Conservation (phyloP, 2,113 vertebrate species). For the Entelurus aequoreus region DNA sequence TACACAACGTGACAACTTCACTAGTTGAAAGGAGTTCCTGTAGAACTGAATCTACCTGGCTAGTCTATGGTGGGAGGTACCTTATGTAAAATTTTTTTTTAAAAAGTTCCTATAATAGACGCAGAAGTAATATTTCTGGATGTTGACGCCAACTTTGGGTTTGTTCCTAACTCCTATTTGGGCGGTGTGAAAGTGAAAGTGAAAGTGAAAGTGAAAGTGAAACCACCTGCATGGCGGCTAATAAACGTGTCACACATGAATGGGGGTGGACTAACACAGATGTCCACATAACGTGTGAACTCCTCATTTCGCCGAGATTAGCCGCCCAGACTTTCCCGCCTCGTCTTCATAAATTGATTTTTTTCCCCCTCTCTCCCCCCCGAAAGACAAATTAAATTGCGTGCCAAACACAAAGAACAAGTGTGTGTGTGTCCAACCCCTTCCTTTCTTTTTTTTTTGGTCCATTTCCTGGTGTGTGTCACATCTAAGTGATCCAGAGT, state of each 20-base stretch:
- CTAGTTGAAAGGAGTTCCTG: no score
- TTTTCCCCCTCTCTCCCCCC: constrained; percentile 63
- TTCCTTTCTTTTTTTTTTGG: constrained; percentile 68
- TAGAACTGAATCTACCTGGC: no score
- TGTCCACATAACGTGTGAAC: constrained; percentile 78
- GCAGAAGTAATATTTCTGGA: no score
- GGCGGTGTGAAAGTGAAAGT: constrained; percentile 6
- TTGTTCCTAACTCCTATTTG: constrained; percentile 54
- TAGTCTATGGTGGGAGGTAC: no score
- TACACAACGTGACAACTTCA: no score
- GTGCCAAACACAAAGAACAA: constrained; percentile 97
- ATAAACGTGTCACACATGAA: constrained; percentile 75
- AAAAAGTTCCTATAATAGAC: no score
- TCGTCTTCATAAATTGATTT: constrained; percentile 99
- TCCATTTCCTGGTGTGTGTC: constrained; percentile 93
- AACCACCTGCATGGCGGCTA: constrained; percentile 72
- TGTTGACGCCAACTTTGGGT: constrained; percentile 23
- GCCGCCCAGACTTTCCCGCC: constrained; percentile 86
- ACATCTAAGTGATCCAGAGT: constrained; percentile 99
- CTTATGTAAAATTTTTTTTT: no score
- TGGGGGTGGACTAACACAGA: constrained; percentile 68
- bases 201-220: constrained; percentile 37
- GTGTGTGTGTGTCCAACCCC: constrained; percentile 84
- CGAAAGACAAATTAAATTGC: constrained; percentile 98
- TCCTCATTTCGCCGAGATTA: constrained; percentile 78